Evolutionary conservation across 2,113 vertebrate genomes (phyloP), one percentile per base, ranked within the genome.

Genomic region (Hippocampus comes): DNA sequence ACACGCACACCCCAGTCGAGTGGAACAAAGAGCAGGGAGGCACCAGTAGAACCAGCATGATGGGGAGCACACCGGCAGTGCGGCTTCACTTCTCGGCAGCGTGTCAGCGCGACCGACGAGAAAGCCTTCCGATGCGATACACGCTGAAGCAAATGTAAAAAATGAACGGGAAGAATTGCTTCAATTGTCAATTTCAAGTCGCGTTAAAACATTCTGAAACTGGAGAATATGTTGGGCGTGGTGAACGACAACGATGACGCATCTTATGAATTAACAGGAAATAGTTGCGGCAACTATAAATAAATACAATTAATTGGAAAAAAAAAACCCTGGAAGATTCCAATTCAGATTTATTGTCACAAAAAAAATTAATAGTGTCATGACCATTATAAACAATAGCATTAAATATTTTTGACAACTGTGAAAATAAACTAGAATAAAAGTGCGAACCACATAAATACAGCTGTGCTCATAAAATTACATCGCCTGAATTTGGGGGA

Each of bases 21-120:
- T 82, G 85, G 86, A 89, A 88, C 89, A 91, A 89, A 91, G 89
- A 83, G 80, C 56, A 42, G 21, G 23, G 71, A 83, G 72, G 77
- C 83, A 82, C 82, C 83, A 73, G 84, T 71, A 74, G 82, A 86
- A 74, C 63, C 77, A 77, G 71, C 82, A 73, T 63, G 73, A 75
- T 34, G 75, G 67, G 73, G 67, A 74, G 72, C 23, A 63, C 59
- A 63, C 70, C 70, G 75, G 77, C 70, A 82, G 74, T 80, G 65
- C 71, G 48, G 3, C 63, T 68, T 42, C 68, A 68, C 48, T 73
- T 49, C 23, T 12, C 61, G 64, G 23, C 20, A 41, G 14, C 23
- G 21, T 55, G 49, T 6, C 5, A 43, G 46, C 25, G 10, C 2
- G 42, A 14, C 49, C n/a, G 18, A 51, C 23, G 11, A 46, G 2